phyloP scores from a whole-genome alignment of 2,113 vertebrate species.

The Plecturocebus donacophilus region DNA sequence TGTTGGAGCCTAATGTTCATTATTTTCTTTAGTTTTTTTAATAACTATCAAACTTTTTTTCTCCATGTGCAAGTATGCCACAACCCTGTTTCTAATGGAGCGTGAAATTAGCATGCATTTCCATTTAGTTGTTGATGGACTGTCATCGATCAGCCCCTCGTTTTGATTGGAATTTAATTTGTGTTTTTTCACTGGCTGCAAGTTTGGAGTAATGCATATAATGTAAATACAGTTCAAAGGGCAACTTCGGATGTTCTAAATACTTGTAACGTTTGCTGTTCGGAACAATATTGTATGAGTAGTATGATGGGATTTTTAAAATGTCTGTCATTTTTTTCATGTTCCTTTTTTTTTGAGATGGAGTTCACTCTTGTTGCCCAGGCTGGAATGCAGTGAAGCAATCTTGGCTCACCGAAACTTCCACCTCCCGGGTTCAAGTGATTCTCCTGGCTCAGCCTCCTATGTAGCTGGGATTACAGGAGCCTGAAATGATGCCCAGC shows the following conservation, averaged over 20 bases:
- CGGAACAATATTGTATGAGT: conserved; percentile 2
- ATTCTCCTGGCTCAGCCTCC: too few species aligned
- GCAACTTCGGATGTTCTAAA: conserved; percentile 33
- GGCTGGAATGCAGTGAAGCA: too few species aligned
- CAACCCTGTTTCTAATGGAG: conserved; percentile 62
- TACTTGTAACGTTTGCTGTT: conserved; percentile 50
- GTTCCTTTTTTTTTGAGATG: background rate
- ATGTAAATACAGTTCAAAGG: conserved; percentile 49
- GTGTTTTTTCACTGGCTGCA: conserved; percentile 40
- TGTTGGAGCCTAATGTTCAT: conserved; percentile 47
- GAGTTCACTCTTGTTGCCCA: too few species aligned
- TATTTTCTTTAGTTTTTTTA: conserved; percentile 50
- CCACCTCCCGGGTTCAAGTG: too few species aligned
- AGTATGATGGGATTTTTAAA: conserved; percentile 60
- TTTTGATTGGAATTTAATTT: conserved; percentile 67
- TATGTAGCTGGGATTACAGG: too few species aligned
- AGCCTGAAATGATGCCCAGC: too few species aligned
- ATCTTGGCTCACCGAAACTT: too few species aligned
- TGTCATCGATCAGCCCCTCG: conserved; percentile 29
- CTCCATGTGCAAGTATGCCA: background rate
- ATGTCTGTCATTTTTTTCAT: background rate
- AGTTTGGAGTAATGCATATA: conserved; percentile 28
- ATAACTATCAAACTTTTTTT: conserved; percentile 13
- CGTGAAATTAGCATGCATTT: conserved; percentile 74
- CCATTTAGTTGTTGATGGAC: conserved; percentile 64